A percentile compares a stretch with the other conserved stretches of the same genome.
These are phyloP conservation scores for Lottia scabra DNA, from an alignment of 2,888 invertebrate genomes.

Conservation along the genomic window DNA sequence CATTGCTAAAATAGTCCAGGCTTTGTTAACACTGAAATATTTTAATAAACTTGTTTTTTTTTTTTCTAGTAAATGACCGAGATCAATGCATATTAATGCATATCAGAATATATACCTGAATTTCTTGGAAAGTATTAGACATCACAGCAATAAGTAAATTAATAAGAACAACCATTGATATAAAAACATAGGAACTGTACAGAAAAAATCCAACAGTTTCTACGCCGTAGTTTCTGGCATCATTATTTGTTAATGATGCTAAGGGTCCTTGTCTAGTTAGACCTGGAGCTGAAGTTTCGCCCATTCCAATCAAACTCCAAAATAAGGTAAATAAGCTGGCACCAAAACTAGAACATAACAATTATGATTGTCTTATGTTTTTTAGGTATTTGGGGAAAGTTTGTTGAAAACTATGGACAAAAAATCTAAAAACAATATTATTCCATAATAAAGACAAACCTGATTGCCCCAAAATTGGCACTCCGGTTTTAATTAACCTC, in stretches of 20 bases:
- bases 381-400: no score
- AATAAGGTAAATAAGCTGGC: slow-evolving; percentile 39
- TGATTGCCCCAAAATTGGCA: no score
- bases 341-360: slow-evolving; percentile 32
- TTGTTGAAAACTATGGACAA: no score
- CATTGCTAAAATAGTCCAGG: no score
- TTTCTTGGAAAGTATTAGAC: slow-evolving; percentile 61
- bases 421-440: no score
- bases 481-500: no score
- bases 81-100: not conserved
- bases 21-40: not conserved
- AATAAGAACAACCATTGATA: slow-evolving; percentile 56
- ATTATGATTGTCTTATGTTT: no score
- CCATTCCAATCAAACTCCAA: slow-evolving; percentile 49
- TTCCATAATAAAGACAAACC: no score
- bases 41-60: no score
- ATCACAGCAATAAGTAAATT: slow-evolving; percentile 64
- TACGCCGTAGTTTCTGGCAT: slow-evolving; percentile 27
- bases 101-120: slow-evolving; percentile 43
- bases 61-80: not conserved
- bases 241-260: slow-evolving; percentile 42
- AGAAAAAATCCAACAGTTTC: slow-evolving; percentile 40
- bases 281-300: slow-evolving; percentile 32
- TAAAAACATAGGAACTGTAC: slow-evolving; percentile 49
- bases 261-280: slow-evolving; percentile 25